phyloP scores from a whole-genome alignment of 2,797 vertebrate genomes.

The Artibeus lituratus region DNA sequence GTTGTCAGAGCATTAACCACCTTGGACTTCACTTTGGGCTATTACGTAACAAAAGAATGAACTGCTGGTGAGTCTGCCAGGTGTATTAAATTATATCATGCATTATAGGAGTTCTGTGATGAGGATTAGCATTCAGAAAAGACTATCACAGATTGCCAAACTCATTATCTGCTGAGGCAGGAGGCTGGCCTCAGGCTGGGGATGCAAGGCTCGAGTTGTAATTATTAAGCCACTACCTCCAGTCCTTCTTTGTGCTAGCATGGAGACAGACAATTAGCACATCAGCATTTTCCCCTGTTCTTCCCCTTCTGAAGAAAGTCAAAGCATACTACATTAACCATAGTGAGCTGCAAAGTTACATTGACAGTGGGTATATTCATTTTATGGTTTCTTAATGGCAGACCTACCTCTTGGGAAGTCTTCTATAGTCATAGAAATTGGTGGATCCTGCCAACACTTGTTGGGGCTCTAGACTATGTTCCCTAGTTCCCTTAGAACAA shows the following conservation, averaged over 20 bases:
- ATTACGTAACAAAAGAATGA: slow-evolving; percentile 80
- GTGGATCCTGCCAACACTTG: not conserved
- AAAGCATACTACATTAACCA: not conserved
- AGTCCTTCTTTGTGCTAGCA: slow-evolving; percentile 62
- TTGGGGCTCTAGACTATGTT: not conserved
- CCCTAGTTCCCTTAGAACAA: not conserved
- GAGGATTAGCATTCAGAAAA: slow-evolving; percentile 78
- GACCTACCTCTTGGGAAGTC: not conserved
- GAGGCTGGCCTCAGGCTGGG: slow-evolving; percentile 70
- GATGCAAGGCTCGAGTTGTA: slow-evolving; percentile 62
- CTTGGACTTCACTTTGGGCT: slow-evolving; percentile 79
- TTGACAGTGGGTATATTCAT: not conserved
- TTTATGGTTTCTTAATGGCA: not conserved
- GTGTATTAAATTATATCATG: slow-evolving; percentile 83
- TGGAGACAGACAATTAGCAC: not conserved
- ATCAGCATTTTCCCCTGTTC: not conserved
- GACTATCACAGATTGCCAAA: slow-evolving; percentile 78
- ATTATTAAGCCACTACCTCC: slow-evolving; percentile 67
- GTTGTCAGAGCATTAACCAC: slow-evolving; percentile 81
- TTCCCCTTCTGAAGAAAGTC: not conserved
- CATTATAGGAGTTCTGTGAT: slow-evolving; percentile 75
- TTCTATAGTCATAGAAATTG: not conserved
- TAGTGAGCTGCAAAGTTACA: not conserved
- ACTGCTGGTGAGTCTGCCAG: slow-evolving; percentile 78
- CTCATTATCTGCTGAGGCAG: slow-evolving; percentile 78